phyloP scores from a whole-genome alignment of 2,888 invertebrate genomes.

The Nebria brevicollis region DNA sequence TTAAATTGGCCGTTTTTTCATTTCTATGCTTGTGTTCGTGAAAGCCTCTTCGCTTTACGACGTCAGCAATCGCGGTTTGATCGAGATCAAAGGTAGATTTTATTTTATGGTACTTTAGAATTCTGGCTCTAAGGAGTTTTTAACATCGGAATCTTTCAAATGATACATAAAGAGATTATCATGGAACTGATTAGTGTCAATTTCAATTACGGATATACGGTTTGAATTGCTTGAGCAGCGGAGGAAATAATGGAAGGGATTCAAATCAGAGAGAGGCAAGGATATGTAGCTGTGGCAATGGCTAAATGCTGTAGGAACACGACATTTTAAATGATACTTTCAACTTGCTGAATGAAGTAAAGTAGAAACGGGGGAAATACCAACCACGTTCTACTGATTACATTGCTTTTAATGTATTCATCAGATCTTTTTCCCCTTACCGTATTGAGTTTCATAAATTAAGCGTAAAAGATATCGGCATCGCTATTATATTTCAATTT shows the following conservation, averaged over 20 bases:
- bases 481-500: no score
- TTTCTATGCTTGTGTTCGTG: not conserved
- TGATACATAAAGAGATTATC: constrained; percentile 32
- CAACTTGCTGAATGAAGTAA: constrained; percentile 21
- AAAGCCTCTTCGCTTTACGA: constrained; percentile 31
- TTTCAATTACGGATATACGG: constrained; percentile 33
- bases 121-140: constrained; percentile 21
- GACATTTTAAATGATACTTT: constrained; percentile 38
- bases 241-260: not conserved
- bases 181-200: constrained; percentile 42
- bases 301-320: not conserved
- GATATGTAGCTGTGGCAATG: constrained; percentile 21
- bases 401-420: constrained; percentile 31
- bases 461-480: not conserved
- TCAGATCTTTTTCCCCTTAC: constrained; percentile 17
- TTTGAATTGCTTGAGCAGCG: not conserved
- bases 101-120: constrained; percentile 26
- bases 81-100: constrained; percentile 40
- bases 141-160: constrained; percentile 8
- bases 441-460: constrained; percentile 26
- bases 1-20: constrained; percentile 37
- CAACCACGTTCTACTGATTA: constrained; percentile 28
- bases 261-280: constrained; percentile 4
- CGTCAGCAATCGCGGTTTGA: constrained; percentile 30
- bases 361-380: not conserved